These are phyloP conservation scores for Eciton burchellii DNA, from an alignment of 1,140 invertebrate genomes.

Conservation along the genomic window DNA sequence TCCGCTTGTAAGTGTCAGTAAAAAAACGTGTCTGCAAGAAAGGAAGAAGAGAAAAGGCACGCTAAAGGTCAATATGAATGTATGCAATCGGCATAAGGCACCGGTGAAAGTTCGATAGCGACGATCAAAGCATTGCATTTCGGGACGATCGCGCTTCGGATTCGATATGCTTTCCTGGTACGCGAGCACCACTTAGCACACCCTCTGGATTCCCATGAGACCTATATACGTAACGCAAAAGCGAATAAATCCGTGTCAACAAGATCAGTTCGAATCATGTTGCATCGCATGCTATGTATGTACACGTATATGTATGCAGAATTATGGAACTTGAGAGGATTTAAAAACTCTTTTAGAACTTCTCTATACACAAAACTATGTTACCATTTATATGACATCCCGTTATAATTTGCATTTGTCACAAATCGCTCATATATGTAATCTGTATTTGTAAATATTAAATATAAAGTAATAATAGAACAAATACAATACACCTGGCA, in stretches of 20 bases:
- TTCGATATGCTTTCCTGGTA: slow-evolving; percentile 70
- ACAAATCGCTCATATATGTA: not conserved
- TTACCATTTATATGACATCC: not conserved
- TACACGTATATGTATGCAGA: no score
- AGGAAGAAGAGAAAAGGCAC: not conserved
- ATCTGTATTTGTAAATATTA: not conserved
- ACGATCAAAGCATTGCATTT: slow-evolving; percentile 65
- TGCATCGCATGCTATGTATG: not conserved
- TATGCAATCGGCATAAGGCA: not conserved
- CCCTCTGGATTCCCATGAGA: slow-evolving; percentile 80
- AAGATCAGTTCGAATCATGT: not conserved
- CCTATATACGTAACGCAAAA: slow-evolving; percentile 46
- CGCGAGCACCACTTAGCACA: slow-evolving; percentile 79
- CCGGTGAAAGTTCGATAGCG: slow-evolving; percentile 26
- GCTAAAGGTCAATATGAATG: not conserved
- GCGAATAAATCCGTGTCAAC: slow-evolving; percentile 10
- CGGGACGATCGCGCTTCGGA: slow-evolving; percentile 55
- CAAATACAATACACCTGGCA: not conserved
- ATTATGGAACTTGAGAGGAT: not conserved
- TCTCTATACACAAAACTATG: not conserved
- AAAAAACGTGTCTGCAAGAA: no score
- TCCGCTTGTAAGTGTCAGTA: no score
- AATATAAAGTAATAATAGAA: not conserved
- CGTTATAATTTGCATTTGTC: not conserved
- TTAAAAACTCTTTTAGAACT: not conserved